A percentile compares a stretch with the other conserved stretches of the same genome.
Conservation (phyloP, 2,888 invertebrate genomes). For the Caenorhabditis macrosperma region DNA sequence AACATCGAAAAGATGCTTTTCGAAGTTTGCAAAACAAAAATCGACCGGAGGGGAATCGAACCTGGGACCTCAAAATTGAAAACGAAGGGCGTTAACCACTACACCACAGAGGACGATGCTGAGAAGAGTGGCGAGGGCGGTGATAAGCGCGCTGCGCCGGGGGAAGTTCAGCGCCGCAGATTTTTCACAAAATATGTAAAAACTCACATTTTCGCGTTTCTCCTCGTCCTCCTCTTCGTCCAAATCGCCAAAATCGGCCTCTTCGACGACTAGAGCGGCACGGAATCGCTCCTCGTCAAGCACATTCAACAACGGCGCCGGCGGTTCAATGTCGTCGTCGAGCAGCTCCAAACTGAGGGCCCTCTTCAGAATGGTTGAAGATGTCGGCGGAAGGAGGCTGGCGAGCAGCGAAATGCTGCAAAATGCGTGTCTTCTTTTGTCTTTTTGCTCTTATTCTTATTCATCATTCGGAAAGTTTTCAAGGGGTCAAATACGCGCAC, state of each 20-base stretch:
- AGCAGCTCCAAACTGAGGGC: slow-evolving; percentile 30
- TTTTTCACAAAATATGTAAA: neutral
- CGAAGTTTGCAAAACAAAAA: no score
- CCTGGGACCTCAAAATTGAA: neutral
- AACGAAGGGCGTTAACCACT: no score
- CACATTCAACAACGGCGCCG: slow-evolving; percentile 8
- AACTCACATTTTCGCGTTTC: neutral
- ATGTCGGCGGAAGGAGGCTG: slow-evolving; percentile 40
- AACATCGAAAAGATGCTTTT: no score
- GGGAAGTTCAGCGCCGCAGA: no score
- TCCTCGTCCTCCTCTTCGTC: neutral
- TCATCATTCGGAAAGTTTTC: neutral
- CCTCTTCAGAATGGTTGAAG: slow-evolving; percentile 19
- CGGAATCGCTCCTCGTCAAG: slow-evolving; percentile 9
- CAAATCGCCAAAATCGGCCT: slow-evolving; percentile 5
- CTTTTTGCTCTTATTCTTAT: no score
- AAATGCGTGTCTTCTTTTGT: slow-evolving; percentile 25
- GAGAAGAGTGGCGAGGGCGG: no score
- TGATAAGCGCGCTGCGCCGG: no score
- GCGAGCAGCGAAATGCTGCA: slow-evolving; percentile 49
- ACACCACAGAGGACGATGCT: no score
- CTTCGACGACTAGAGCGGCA: neutral
- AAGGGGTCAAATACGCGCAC: neutral
- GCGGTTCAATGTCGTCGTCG: slow-evolving; percentile 24
- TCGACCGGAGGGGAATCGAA: neutral